Evolutionary conservation across 2,888 invertebrate genomes (phyloP).

Genomic region (Lathronympha strigana): DNA sequence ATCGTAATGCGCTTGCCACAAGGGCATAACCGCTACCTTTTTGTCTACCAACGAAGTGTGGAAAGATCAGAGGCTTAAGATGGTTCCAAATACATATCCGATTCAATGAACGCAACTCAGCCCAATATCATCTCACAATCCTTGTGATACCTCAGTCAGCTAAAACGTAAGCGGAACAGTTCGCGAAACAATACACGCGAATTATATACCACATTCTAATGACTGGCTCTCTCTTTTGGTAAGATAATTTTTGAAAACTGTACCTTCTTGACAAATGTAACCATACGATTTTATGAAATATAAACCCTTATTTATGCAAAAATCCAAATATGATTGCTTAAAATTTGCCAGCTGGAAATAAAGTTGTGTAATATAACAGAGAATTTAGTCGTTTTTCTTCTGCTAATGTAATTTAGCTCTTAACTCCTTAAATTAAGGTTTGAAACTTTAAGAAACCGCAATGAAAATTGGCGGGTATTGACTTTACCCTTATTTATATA

Average conservation of each 20-base stretch:
- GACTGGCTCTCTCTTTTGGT: no score
- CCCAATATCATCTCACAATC: background rate
- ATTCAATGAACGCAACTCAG: background rate
- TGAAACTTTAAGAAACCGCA: background rate
- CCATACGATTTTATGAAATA: no score
- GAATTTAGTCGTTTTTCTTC: background rate
- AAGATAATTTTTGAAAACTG: no score
- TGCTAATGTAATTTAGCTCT: background rate
- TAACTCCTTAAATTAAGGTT: conserved; percentile 8
- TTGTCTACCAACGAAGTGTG: background rate
- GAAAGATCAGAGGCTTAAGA: background rate
- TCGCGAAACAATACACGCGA: no score
- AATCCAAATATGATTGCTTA: no score
- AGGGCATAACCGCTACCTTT: background rate
- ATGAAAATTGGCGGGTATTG: background rate
- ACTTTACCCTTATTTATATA: conserved; percentile 16
- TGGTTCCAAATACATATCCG: background rate
- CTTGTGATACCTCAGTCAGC: background rate
- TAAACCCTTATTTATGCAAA: no score
- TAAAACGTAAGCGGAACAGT: no score
- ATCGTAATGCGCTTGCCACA: background rate
- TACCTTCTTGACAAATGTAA: no score
- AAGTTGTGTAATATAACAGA: no score
- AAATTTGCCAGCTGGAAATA: no score
- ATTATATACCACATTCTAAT: no score